Percentiles rank a stretch among this genome's conserved stretches.
These are phyloP conservation scores for Hystrix cristata DNA, from an alignment of 2,113 vertebrate genomes.

Conservation along the genomic window DNA sequence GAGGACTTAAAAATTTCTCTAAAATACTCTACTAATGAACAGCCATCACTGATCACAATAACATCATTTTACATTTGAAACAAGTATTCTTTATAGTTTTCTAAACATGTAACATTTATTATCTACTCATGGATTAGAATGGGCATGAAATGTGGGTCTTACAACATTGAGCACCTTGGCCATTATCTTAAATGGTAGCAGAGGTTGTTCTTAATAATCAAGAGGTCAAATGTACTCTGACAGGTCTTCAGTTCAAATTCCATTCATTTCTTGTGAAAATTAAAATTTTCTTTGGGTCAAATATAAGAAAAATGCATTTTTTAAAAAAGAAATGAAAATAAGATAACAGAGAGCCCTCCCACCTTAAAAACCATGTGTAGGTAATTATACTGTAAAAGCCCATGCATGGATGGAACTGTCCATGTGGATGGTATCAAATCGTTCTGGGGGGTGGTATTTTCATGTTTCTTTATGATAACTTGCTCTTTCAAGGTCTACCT, in stretches of 20 bases:
- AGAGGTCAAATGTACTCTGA: background rate
- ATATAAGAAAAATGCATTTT: constrained; percentile 29
- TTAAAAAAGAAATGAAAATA: background rate
- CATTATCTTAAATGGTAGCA: background rate
- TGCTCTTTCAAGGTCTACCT: background rate
- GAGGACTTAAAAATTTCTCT: background rate
- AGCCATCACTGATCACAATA: background rate
- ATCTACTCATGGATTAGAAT: background rate
- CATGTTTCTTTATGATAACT: background rate
- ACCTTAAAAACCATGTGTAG: background rate
- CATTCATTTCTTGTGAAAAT: constrained; percentile 18
- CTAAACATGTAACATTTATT: background rate
- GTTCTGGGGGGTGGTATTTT: background rate
- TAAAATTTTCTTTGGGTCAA: background rate
- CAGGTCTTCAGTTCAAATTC: background rate
- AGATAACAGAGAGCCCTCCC: background rate
- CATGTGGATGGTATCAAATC: background rate
- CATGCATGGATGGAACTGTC: background rate
- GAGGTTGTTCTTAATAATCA: background rate
- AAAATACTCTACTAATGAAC: background rate
- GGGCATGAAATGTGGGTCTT: background rate
- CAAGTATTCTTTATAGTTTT: constrained; percentile 27
- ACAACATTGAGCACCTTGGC: background rate
- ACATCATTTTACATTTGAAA: background rate
- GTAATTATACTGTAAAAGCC: background rate